Evolutionary conservation across 2,888 invertebrate genomes (phyloP), one percentile per base, ranked within the genome.

Genomic region (Miltochrista miniata): DNA sequence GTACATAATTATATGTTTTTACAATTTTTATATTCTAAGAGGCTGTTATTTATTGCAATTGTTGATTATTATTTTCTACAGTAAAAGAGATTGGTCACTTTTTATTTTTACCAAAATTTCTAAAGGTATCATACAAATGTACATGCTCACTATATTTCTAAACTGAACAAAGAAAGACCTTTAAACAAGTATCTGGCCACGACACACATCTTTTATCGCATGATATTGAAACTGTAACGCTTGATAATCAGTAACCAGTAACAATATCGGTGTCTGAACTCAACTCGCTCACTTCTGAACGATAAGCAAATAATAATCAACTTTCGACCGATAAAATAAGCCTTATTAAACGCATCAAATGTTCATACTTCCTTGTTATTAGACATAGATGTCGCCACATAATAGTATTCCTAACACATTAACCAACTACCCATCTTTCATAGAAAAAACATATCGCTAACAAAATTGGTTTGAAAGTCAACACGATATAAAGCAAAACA

Each of bases 391-490:
- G 70, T 64, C 64, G 43, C 56, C 51, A 58, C 59, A 61, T 64
- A 76, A 76, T 61, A 62, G 61, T 65, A 63, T 63, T 59, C 61
- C 60, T 50, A 47, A 56, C 65, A 52, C 56, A 57, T 64, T 68
- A 67, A 67, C 70, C 68, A 74, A 65, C 69, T 66, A 63, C 18
- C 2, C 18, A 24, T 68, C 64, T 60, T 54, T 68, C 64, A 56
- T 58, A 73, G 69, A 77, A 83, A 84, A 85, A 85, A 79, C 75
- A 77, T 79, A 83, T 77, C 75, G 70, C 70, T 65, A 76, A 79
- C 81, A 77, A 86, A 85, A 86, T 81, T 83, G 83, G 83, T 84
- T 86, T 79, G 81, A 85, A 81, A 85, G 85, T 85, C 85, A 84
- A 84, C 86, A 80, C 78, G 79, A 80, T 83, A 83, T 76, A 80